These are phyloP conservation scores for Diabrotica undecimpunctata DNA, from an alignment of 1,140 invertebrate species.

Conservation along the genomic window DNA sequence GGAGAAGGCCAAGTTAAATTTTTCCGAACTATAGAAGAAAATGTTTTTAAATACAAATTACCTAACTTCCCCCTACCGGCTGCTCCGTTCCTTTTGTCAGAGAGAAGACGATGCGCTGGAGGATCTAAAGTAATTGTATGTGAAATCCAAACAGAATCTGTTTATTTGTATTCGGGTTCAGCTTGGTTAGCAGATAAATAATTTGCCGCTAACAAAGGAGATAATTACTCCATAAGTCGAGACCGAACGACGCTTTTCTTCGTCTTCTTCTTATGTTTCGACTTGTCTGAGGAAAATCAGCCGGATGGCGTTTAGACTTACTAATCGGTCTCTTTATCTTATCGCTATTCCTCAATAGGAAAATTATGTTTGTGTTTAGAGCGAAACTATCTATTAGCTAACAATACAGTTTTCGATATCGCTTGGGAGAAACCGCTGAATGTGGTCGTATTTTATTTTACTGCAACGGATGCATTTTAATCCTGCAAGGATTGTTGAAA, in stretches of 20 bases:
- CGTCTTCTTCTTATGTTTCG: neutral
- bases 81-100: no score
- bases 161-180: constrained; percentile 10
- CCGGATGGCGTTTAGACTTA: constrained; percentile 1
- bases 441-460: no score
- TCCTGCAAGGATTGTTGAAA: no score
- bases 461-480: no score
- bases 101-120: neutral
- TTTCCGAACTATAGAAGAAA: no score
- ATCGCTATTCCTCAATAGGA: constrained; percentile 1
- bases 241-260: constrained; percentile 3
- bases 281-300: neutral
- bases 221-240: constrained; percentile 16
- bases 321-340: neutral
- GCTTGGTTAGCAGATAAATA: constrained; percentile 12
- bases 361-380: no score
- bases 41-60: no score
- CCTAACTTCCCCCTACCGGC: no score
- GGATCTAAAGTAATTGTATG: constrained; percentile 17
- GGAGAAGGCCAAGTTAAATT: no score
- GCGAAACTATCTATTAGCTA: no score
- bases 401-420: no score
- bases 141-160: constrained; percentile 18
- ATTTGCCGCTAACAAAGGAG: constrained; percentile 14
- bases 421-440: no score